Base-by-base conservation (phyloP, 2,797 vertebrate genomes). In the Ptychobarbus kaznakovi region DNA sequence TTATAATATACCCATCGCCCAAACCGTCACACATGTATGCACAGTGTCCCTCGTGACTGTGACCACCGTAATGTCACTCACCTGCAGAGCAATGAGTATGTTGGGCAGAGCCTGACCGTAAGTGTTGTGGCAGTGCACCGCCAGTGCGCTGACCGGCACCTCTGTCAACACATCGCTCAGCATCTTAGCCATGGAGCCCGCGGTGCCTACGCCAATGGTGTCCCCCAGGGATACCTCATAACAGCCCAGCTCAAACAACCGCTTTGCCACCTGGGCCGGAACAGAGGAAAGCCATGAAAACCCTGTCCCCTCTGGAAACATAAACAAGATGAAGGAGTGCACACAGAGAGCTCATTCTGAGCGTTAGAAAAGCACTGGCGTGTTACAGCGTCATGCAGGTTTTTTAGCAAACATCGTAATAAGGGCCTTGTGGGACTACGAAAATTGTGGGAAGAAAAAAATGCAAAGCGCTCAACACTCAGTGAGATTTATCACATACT, bases 71-170 rank as follows among this genome's bases (percentile, higher is more conserved):
- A 49, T 66, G 42, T 7, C 15, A 9, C 72, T 95, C 96, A 98
- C 98, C 97, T 99, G 97, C 87, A 99, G 93, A 72, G 98, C 98
- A 46, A 94, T 97, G 58, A 99, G 96, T 88, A 99, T 97, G 91
- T 98, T 99, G 89, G 97, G 96, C 84, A 99, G 94, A 0, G 97
- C 98, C 91, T 99, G 98, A 18, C 98, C 98, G 0, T 99, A 98
- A 0, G 98, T 99, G 93, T 99, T 97, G 72, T 98, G 97, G 90
- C 97, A 99, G 92, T 99, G 98, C 90, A 98, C 96, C 2, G 97
- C 97, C 38, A 99, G 92, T 40, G 95, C 96, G 2, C 86, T 89
- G 76, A 92, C 44, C 44, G 98, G 97, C 69, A 99, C 94, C 92
- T 97, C 97, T 86, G 95, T 96, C 94, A 96, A 95, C 90, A 99